Evolutionary conservation across 2,113 vertebrate species (phyloP).

Genomic region (Odocoileus hemionus): DNA sequence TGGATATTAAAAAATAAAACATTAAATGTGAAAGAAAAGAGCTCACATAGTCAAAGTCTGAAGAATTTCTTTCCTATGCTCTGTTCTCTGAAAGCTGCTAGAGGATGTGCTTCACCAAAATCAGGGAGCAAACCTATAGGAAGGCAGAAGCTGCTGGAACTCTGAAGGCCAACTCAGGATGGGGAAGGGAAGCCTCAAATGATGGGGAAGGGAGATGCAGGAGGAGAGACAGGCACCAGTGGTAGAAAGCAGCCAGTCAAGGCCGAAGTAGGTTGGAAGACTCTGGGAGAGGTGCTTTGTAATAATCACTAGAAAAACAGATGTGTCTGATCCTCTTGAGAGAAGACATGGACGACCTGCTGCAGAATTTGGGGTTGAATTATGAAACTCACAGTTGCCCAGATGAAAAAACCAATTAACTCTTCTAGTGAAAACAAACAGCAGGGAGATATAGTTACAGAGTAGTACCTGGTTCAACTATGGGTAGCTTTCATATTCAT

Average conservation of each 20-base stretch:
- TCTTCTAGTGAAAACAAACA: background rate
- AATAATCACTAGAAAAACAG: background rate
- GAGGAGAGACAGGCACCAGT: fast-evolving
- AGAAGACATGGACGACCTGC: background rate
- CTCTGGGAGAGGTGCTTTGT: background rate
- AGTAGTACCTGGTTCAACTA: background rate
- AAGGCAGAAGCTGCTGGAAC: background rate
- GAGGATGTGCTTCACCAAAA: background rate
- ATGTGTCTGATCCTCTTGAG: background rate
- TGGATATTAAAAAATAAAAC: background rate
- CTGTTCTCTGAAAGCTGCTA: background rate
- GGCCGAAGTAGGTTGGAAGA: too few relatives aligned
- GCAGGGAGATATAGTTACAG: too few relatives aligned
- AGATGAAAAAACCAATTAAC: background rate
- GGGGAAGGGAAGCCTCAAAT: too few relatives aligned
- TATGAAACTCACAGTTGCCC: background rate
- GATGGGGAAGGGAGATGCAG: background rate
- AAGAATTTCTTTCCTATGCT: background rate
- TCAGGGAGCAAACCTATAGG: background rate
- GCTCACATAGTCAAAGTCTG: background rate
- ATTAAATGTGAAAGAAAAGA: background rate
- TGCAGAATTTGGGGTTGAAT: background rate
- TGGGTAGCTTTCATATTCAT: background rate
- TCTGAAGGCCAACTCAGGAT: background rate
- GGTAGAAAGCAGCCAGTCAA: background rate